phyloP scores from a whole-genome alignment of 2,797 vertebrate genomes.

The Lagorchestes hirsutus region DNA sequence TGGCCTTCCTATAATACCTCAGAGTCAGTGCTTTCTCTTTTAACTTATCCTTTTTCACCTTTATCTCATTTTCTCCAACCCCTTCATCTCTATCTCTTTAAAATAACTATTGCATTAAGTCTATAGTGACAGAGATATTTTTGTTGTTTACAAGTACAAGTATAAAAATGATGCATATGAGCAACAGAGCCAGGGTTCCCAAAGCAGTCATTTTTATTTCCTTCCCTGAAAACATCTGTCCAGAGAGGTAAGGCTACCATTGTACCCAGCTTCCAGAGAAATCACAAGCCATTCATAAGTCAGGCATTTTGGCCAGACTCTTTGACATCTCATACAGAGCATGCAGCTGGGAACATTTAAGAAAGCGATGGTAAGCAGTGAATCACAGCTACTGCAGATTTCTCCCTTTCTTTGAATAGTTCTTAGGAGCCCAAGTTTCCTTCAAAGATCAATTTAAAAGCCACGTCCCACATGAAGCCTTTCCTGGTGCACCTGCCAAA shows the following conservation, averaged over 20 bases:
- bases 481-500: background rate
- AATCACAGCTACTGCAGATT: background rate
- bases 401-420: background rate
- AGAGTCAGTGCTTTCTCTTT: background rate
- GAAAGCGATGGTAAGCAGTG: background rate
- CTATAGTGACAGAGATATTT: conserved; percentile 36
- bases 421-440: background rate
- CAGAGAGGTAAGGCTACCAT: background rate
- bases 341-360: background rate
- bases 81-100: background rate
- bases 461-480: background rate
- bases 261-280: background rate
- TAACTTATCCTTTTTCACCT: background rate
- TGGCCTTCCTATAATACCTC: background rate
- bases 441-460: background rate
- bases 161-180: background rate
- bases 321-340: background rate
- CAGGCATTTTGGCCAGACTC: background rate
- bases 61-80: background rate
- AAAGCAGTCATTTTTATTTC: conserved; percentile 33
- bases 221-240: background rate
- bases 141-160: background rate
- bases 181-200: background rate
- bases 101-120: background rate
- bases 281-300: background rate